Conservation (phyloP, 2,113 vertebrate species). For the Procavia capensis region DNA sequence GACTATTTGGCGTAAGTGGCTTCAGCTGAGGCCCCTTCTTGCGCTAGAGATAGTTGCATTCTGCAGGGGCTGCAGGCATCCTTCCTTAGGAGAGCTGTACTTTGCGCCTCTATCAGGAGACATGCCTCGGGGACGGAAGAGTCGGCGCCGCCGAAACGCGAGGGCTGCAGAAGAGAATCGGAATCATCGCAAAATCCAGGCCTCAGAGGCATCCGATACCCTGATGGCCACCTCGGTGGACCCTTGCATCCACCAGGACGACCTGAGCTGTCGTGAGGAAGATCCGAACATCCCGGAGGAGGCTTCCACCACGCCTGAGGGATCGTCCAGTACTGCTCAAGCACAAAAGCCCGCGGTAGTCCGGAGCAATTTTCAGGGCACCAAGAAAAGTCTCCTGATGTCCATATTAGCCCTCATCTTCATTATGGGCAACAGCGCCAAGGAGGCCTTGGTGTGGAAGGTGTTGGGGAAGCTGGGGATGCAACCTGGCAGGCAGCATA, state of each 20-base stretch:
- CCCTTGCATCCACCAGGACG: slow-evolving; percentile 51
- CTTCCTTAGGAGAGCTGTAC: background rate
- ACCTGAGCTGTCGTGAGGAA: slow-evolving; percentile 59
- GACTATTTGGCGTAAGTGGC: background rate
- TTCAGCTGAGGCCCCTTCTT: background rate
- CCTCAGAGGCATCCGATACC: slow-evolving; percentile 67
- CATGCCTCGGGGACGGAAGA: slow-evolving; percentile 77
- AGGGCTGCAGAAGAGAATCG: slow-evolving; percentile 74
- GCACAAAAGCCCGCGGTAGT: slow-evolving; percentile 56
- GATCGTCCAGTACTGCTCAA: slow-evolving; percentile 53
- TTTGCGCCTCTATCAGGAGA: slow-evolving; percentile 1
- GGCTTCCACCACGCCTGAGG: slow-evolving; percentile 48
- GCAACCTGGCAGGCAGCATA: slow-evolving; percentile 78
- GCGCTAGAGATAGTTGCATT: slow-evolving; percentile 8
- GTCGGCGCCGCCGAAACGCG: slow-evolving; percentile 73
- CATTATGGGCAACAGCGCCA: slow-evolving; percentile 80
- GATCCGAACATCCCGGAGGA: slow-evolving; percentile 54
- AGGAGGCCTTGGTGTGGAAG: slow-evolving; percentile 79
- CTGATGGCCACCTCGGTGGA: slow-evolving; percentile 27
- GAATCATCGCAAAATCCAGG: slow-evolving; percentile 73
- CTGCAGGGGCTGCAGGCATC: background rate
- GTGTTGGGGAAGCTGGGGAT: slow-evolving; percentile 81
- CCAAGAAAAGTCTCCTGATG: slow-evolving; percentile 80
- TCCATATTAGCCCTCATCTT: slow-evolving; percentile 79
- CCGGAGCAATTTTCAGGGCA: slow-evolving; percentile 78